Base-by-base conservation (phyloP, 2,113 vertebrate species). In the Aegypius monachus region DNA sequence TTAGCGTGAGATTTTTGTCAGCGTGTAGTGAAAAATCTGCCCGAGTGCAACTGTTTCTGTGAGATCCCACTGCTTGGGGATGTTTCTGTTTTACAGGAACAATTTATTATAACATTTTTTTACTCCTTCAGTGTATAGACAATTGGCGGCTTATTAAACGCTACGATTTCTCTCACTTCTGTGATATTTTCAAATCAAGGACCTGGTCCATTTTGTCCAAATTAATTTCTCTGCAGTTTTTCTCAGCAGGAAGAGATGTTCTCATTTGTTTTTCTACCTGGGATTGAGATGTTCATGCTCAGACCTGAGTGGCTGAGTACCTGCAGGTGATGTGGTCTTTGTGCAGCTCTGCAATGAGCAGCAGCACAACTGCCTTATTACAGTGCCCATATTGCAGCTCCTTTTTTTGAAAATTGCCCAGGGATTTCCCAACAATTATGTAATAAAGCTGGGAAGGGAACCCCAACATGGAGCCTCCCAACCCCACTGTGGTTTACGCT, bases 301-400 rank as follows among this genome's bases (percentile, higher is more conserved):
- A 18, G 32, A 15, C 11, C 40, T 0, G 6, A 10, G 67, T 3
- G n/a, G 29, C 21, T 3, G 11, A 18, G 23, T 13, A 13, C 34
- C 66, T 56, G 84, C 43, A 36, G 72, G 2, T 27, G 56, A 2
- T 5, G 0, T 0, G 55, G 71, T 10, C 7, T 21, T 38, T 4
- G 1, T 12, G 87, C 67, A 10, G 85, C 85, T 66, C 18, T 48
- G 70, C 5, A 2, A 2, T 8, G 75, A 26, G 63, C 45, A 58
- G 48, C 73, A 61, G 25, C 66, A 7, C 40, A 1, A 0, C 7
- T 7, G 43, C 1, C n/a, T 29, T 5, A 4, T 1, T 22, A 7
- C 56, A 20, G 36, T 6, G 40, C 11, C 78, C 50, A 10, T 8
- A 0, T 1, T 5, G 31, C 31, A 40, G 3, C 22, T 70, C 56